Evolutionary conservation across 2,797 vertebrate species (phyloP).

Genomic region (Scolopax rusticola): DNA sequence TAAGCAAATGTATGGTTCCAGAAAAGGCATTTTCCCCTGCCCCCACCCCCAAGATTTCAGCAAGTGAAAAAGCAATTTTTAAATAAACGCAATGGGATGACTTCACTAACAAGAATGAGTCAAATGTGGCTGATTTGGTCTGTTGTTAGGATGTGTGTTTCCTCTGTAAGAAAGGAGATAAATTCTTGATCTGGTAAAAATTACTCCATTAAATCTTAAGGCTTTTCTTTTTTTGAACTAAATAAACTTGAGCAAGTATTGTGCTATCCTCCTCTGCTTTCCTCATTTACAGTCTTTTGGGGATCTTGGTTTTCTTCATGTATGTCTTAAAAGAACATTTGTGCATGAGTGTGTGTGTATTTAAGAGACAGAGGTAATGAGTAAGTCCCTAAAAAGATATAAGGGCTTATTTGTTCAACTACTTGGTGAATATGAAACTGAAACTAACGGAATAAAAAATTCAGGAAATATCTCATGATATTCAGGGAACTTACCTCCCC

Average conservation of each 20-base stretch:
- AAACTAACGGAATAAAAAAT: neutral
- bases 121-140: neutral
- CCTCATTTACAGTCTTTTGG: neutral
- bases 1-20: neutral
- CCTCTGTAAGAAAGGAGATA: neutral
- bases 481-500: neutral
- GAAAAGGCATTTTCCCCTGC: neutral
- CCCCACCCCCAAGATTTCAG: neutral
- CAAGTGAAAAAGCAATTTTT: neutral
- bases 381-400: accelerated
- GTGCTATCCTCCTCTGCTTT: neutral
- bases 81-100: neutral
- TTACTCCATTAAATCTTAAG: neutral
- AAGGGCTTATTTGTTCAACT: neutral
- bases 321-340: neutral
- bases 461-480: neutral
- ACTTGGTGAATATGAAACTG: neutral
- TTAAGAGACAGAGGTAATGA: neutral
- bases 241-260: neutral
- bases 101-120: neutral
- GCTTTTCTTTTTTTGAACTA: neutral
- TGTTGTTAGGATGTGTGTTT: neutral
- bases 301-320: neutral
- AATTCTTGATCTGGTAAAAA: neutral
- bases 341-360: neutral